Percentiles rank a stretch among this genome's conserved stretches.
Evolutionary conservation across 2,888 invertebrate species (phyloP).

Genomic region (Diloba caeruleocephala): DNA sequence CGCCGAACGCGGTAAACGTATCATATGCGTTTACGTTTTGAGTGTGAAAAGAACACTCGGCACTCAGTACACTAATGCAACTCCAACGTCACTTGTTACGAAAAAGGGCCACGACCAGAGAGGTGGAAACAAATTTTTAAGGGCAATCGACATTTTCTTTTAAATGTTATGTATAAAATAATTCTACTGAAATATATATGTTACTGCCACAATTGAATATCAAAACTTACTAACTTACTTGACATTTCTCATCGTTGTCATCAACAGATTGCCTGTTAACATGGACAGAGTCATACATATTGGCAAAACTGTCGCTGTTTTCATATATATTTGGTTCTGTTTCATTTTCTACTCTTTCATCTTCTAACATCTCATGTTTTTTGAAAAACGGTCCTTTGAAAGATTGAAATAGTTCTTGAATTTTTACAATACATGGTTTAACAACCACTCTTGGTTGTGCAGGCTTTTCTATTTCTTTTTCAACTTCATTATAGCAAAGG

Average conservation of each 20-base stretch:
- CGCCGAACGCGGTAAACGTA: too few relatives aligned
- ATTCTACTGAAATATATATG: too few relatives aligned
- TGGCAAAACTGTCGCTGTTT: slow-evolving; percentile 69
- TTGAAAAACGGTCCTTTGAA: slow-evolving; percentile 81
- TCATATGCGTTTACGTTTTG: too few relatives aligned
- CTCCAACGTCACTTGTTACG: too few relatives aligned
- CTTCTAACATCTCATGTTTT: slow-evolving; percentile 64
- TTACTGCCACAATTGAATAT: not conserved
- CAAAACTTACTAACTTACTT: slow-evolving; percentile 38
- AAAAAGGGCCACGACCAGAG: too few relatives aligned
- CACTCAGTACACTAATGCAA: too few relatives aligned
- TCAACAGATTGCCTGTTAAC: slow-evolving; percentile 47
- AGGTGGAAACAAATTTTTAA: too few relatives aligned
- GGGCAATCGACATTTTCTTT: too few relatives aligned
- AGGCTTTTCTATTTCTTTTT: slow-evolving; percentile 52
- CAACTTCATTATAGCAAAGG: slow-evolving; percentile 75
- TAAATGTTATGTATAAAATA: too few relatives aligned
- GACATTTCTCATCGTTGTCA: slow-evolving; percentile 19
- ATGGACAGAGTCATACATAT: slow-evolving; percentile 83
- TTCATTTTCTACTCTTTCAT: slow-evolving; percentile 46
- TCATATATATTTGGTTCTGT: slow-evolving; percentile 71
- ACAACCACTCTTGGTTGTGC: slow-evolving; percentile 43
- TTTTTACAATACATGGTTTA: slow-evolving; percentile 77
- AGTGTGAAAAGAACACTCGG: too few relatives aligned
- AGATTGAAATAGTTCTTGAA: slow-evolving; percentile 80